Conservation (phyloP, 2,113 vertebrate genomes). For the Dicentrarchus labrax region DNA sequence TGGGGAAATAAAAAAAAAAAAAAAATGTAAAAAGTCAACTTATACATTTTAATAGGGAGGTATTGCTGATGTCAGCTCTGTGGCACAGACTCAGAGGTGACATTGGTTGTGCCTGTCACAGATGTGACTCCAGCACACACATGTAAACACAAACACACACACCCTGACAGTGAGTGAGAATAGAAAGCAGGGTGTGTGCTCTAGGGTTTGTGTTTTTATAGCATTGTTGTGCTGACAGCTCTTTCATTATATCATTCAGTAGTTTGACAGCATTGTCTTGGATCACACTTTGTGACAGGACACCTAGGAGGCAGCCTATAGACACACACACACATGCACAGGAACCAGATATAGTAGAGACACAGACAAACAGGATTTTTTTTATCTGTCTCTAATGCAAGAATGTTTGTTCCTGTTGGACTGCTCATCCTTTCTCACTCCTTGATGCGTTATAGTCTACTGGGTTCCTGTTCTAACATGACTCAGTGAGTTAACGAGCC, state of each 20-base stretch:
- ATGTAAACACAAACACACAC: neutral
- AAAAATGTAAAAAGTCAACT: too few species aligned
- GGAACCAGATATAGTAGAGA: constrained; percentile 18
- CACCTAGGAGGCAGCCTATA: constrained; percentile 10
- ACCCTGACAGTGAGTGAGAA: constrained; percentile 8
- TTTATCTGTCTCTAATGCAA: constrained; percentile 18
- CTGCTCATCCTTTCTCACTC: constrained; percentile 35
- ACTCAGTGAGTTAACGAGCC: constrained; percentile 39
- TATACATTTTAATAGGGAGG: constrained; percentile 9
- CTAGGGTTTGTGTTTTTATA: constrained; percentile 32
- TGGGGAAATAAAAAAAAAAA: constrained; percentile 5
- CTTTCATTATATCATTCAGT: constrained; percentile 20
- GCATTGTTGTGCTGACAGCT: constrained; percentile 21
- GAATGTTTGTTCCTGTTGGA: constrained; percentile 33
- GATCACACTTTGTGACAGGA: constrained; percentile 17
- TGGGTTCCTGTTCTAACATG: constrained; percentile 4
- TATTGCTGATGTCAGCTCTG: constrained; percentile 35
- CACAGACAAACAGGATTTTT: neutral
- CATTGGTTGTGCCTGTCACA: constrained; percentile 10
- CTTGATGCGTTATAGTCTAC: neutral
- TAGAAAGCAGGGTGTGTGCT: constrained; percentile 10
- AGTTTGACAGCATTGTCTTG: constrained; percentile 14
- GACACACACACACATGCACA: neutral
- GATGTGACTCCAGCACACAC: constrained; percentile 10
- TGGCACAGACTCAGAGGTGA: constrained; percentile 39